Conservation (phyloP, 2,797 vertebrate species). For the Chrosomus eos region DNA sequence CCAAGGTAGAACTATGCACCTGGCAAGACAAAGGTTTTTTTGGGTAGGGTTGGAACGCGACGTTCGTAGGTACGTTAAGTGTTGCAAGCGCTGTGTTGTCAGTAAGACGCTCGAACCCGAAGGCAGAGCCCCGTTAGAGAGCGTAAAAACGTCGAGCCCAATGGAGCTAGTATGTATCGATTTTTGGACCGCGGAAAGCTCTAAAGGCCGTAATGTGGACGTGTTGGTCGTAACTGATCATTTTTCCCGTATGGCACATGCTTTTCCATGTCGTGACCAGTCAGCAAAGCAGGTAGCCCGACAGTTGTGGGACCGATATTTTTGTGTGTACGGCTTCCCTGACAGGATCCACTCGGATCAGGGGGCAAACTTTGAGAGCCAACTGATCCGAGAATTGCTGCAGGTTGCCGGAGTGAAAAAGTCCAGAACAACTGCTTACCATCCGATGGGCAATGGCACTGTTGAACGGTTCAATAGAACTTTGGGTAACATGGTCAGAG, state of each 20-base stretch:
- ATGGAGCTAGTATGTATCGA: background rate
- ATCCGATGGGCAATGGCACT: too few relatives aligned
- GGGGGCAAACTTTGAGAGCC: too few relatives aligned
- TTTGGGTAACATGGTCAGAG: too few relatives aligned
- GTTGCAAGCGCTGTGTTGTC: too few relatives aligned
- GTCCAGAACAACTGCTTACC: too few relatives aligned
- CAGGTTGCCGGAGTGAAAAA: too few relatives aligned
- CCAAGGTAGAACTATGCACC: background rate
- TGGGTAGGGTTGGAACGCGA: too few relatives aligned
- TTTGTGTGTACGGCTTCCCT: background rate
- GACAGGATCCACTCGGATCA: background rate
- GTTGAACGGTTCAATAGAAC: too few relatives aligned
- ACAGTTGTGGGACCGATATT: background rate
- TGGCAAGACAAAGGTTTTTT: too few relatives aligned
- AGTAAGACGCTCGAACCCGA: background rate
- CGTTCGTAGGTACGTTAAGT: background rate
- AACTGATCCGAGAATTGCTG: too few relatives aligned
- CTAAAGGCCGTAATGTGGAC: background rate
- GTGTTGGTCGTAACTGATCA: background rate
- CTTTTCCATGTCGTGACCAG: background rate
- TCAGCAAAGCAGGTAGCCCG: background rate
- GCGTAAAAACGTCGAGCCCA: background rate
- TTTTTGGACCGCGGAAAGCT: background rate
- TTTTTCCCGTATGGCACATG: background rate
- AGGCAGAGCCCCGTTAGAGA: background rate